Conservation (phyloP, 2,888 invertebrate species). For the Drosophila algonquin region DNA sequence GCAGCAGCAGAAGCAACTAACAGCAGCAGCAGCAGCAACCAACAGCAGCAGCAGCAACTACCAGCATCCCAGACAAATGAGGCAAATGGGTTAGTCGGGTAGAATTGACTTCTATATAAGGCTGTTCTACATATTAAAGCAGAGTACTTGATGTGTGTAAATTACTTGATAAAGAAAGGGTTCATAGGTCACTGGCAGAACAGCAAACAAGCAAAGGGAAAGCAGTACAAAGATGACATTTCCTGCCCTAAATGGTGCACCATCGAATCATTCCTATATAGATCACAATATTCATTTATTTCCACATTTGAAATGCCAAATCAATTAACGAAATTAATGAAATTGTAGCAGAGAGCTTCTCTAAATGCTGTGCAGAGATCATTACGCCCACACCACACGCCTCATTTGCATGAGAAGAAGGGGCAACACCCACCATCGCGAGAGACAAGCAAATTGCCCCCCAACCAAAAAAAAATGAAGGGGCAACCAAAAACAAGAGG, state of each 20-base stretch:
- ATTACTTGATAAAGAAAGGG: too few species aligned
- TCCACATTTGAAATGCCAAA: constrained; percentile 14
- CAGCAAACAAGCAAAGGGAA: too few species aligned
- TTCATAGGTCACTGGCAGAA: too few species aligned
- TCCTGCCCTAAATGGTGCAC: too few species aligned
- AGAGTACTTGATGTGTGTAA: constrained; percentile 21
- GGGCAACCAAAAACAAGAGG: constrained; percentile 14
- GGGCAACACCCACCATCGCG: constrained; percentile 14
- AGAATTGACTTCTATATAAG: constrained; percentile 21
- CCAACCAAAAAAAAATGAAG: constrained; percentile 51
- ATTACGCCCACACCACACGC: constrained; percentile 36
- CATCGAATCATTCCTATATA: too few species aligned
- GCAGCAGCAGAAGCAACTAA: background rate
- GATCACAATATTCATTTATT: background rate
- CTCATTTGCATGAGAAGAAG: constrained; percentile 42
- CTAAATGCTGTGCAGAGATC: constrained; percentile 13
- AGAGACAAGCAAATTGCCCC: constrained; percentile 54
- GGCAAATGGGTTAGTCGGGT: constrained; percentile 70
- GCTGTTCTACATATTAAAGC: background rate
- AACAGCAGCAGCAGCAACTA: background rate
- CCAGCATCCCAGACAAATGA: constrained; percentile 41
- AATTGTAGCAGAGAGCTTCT: constrained; percentile 6
- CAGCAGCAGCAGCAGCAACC: constrained; percentile 1
- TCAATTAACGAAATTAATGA: constrained; percentile 27
- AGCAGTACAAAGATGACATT: too few species aligned